These are phyloP conservation scores for Eupsilia transversa DNA, from an alignment of 2,888 invertebrate genomes.

Conservation along the genomic window DNA sequence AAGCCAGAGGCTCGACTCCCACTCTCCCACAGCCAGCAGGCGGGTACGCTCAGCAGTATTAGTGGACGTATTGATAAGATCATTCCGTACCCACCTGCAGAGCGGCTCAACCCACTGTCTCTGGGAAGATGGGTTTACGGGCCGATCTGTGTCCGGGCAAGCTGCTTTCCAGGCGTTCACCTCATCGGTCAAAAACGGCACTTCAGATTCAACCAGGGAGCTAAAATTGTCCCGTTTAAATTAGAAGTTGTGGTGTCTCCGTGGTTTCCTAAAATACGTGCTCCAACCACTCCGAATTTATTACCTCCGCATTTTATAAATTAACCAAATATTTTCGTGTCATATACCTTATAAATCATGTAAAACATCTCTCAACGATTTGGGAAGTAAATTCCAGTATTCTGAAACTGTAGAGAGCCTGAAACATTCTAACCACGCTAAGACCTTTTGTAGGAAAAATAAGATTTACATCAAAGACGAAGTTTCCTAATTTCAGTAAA, in stretches of 20 bases:
- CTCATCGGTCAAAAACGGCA: no score
- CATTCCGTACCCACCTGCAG: no score
- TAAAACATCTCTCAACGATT: conserved; percentile 24
- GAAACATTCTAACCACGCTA: conserved; percentile 42
- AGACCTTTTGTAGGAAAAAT: conserved; percentile 46
- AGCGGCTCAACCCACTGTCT: no score
- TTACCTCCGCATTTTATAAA: conserved; percentile 21
- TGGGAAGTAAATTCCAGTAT: conserved; percentile 26
- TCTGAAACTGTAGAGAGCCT: conserved; percentile 25
- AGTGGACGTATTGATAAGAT: no score
- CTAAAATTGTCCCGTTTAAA: no score
- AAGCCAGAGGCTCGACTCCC: no score
- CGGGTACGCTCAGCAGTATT: no score
- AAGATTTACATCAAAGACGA: conserved; percentile 52
- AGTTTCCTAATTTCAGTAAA: conserved; percentile 59
- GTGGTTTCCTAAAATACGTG: conserved; percentile 17
- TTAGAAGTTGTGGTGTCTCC: background rate
- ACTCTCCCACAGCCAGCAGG: no score
- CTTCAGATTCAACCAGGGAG: no score
- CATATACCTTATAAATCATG: conserved; percentile 25
- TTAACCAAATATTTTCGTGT: conserved; percentile 22
- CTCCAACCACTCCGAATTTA: conserved; percentile 22
- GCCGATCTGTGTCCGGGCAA: no score
- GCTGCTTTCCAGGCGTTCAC: no score
- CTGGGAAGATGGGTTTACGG: no score